Base-by-base conservation (phyloP, 2,888 invertebrate species). In the Poecilus cupreus region DNA sequence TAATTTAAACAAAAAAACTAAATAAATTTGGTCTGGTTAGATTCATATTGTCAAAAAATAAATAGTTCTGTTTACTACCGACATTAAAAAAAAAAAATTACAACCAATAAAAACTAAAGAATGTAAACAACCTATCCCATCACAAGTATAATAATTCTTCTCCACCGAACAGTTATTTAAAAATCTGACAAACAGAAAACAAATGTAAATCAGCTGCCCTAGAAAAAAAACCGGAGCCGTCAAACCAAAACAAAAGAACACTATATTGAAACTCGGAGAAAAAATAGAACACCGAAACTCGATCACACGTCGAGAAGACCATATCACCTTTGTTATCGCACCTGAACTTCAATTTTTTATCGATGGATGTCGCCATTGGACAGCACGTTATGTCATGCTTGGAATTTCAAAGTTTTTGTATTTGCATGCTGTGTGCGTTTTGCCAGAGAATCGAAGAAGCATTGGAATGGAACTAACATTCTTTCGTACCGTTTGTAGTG, bases 401-500 rank as follows among this genome's bases (percentile, higher is more conserved):
- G 46, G 43, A 43, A 46, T 72, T 39, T 22, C 20, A 22, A 72
- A 39, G 72, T 72, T 72, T 72, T 72, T 72, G 22, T 39, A 39
- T 43, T 72, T 72, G 26, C n/a, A 72, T 72, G 72, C 72, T 43
- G 43, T 16, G 26, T n/a, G 43, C 43, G 46, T 46, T 26, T 54
- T 54, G 54, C 18, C 18, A 54, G 60, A 60, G 24, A 20, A 43
- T 20, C 70, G 13, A 43, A 11, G 72, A 72, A 20, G 43, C 72
- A 72, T 72, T 72, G 72, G 20, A 72, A 72, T 72, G 72, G 72
- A 72, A 72, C 72, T 72, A 72, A 72, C 72, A 46, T 72, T 24
- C 72, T 39, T 24, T 43, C 46, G 43, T 39, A 72, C 72, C 72
- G 72, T 72, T 43, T 46, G 22, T 46, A 18, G 39, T 72, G 72